Conservation (phyloP, 2,113 vertebrate genomes). For the Abramis brama region DNA sequence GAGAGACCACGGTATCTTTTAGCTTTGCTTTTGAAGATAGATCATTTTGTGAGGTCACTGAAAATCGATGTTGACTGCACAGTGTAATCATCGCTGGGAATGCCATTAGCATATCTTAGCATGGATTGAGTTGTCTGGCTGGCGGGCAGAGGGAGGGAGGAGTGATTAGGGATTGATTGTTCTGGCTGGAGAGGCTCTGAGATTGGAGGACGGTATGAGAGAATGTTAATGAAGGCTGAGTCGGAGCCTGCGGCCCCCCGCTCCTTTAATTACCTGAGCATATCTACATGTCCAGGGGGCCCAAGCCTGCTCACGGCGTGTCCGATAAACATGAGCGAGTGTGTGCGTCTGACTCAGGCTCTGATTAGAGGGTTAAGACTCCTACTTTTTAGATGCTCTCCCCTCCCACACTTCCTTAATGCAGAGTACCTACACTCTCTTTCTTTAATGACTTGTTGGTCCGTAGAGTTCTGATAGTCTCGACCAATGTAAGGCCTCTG, state of each 20-base stretch:
- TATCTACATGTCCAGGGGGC: slow-evolving; percentile 53
- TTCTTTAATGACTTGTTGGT: slow-evolving; percentile 31
- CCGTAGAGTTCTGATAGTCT: slow-evolving; percentile 27
- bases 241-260: slow-evolving; percentile 20
- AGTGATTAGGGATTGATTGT: slow-evolving; percentile 75
- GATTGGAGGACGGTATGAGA: slow-evolving; percentile 54
- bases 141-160: slow-evolving; percentile 59
- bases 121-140: slow-evolving; percentile 74
- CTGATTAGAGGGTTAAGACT: slow-evolving; percentile 47
- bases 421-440: not conserved
- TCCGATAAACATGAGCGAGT: slow-evolving; percentile 47
- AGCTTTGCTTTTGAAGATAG: slow-evolving; percentile 64
- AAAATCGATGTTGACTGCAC: slow-evolving; percentile 78
- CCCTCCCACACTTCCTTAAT: not conserved
- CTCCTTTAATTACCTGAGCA: slow-evolving; percentile 58
- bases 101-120: slow-evolving; percentile 79
- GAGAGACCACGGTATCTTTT: slow-evolving; percentile 40
- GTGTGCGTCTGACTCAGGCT: slow-evolving; percentile 35
- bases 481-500: slow-evolving; percentile 24
- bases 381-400: not conserved
- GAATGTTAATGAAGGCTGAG: slow-evolving; percentile 62
- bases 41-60: slow-evolving; percentile 74
- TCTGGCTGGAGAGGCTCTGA: slow-evolving; percentile 66
- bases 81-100: slow-evolving; percentile 75
- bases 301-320: slow-evolving; percentile 5